Base-by-base conservation (phyloP, 2,113 vertebrate species). In the Hippoglossus stenolepis region DNA sequence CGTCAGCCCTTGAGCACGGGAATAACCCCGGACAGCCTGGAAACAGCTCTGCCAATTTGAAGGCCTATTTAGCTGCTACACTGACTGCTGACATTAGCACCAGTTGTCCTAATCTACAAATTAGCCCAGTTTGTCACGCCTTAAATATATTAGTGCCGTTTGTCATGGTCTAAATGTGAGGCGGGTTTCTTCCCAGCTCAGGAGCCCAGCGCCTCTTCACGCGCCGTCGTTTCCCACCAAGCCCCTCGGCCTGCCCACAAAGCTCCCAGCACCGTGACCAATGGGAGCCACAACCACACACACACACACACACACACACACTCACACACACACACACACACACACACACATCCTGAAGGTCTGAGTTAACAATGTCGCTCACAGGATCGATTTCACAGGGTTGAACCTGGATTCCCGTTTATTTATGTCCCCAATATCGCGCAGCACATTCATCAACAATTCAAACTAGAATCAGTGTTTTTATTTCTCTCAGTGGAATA, bases 81-180 rank as follows among this genome's bases (percentile, higher is more conserved):
- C 92, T 93, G 95, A 94, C 96, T 94, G 96, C 93, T 96, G 97
- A 96, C 96, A 95, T 94, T 93, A 95, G 94, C 93, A 93, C 94
- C 93, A 90, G 91, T 95, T 95, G 93, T 93, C 93, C 95, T 95
- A 94, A 93, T 95, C 94, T 93, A 93, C 96, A 96, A 97, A 98
- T 98, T 97, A 97, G 95, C 94, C 90, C 90, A 87, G 94, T 96
- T 96, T 94, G 96, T 97, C 96, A 96, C 94, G 95, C 93, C 95
- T 77, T 92, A 85, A 89, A 92, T 94, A 93, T 92, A 97, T 97
- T 96, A 97, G 94, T 91, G 87, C 90, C 91, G 93, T 96, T 96
- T 96, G 96, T 97, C 96, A 97, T 92, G 96, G 91, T 96, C 82
- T 94, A 88, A 92, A 93, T 95, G 94, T 92, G 90, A 96, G 96